Conservation (phyloP, 2,113 vertebrate genomes). For the Lepisosteus oculatus region DNA sequence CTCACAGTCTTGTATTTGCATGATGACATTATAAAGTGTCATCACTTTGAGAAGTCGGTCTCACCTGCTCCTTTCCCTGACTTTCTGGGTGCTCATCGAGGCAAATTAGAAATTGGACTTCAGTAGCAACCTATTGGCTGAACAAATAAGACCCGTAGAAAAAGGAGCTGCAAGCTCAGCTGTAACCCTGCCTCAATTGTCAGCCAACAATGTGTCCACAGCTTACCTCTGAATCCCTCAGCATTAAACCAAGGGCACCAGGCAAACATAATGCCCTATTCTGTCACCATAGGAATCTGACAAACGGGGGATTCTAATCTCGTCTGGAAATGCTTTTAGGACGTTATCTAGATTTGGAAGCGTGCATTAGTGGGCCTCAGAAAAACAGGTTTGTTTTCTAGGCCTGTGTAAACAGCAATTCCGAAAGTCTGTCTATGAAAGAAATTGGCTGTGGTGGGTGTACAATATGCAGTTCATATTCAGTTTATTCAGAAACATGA, state of each 20-base stretch:
- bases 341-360: neutral
- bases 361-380: neutral
- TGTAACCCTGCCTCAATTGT: conserved; percentile 48
- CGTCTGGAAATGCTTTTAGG: neutral
- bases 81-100: conserved; percentile 42
- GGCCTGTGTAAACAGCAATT: neutral
- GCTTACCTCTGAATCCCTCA: conserved; percentile 60
- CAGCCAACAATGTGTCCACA: conserved; percentile 53
- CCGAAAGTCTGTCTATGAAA: no score
- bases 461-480: no score
- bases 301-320: neutral
- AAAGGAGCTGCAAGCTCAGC: conserved; percentile 74
- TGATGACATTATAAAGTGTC: no score
- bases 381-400: neutral
- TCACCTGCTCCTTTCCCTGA: conserved; percentile 51
- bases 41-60: conserved; percentile 27
- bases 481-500: no score
- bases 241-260: conserved; percentile 44
- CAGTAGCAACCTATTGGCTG: conserved; percentile 44
- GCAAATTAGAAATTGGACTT: conserved; percentile 24
- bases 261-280: conserved; percentile 58
- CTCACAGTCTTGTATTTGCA: no score
- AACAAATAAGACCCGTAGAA: conserved; percentile 43
- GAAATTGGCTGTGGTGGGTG: no score
- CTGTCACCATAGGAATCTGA: conserved; percentile 29